Evolutionary conservation across 2,113 vertebrate genomes (phyloP), one percentile per base, ranked within the genome.

Genomic region (Campylomormyrus tamandua): DNA sequence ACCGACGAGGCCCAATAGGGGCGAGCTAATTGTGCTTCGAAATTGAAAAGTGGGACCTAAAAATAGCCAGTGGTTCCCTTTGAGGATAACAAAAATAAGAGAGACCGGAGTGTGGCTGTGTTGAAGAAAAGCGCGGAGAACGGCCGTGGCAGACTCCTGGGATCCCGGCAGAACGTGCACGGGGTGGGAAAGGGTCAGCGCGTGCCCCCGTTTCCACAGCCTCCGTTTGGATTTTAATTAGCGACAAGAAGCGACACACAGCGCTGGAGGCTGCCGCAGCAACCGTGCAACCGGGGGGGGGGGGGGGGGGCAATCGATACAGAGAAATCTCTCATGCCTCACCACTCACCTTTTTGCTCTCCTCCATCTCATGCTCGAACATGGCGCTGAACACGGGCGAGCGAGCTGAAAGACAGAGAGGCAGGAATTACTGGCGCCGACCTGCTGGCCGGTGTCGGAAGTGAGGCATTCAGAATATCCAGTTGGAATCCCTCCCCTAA

Each of bases 311-410:
- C 39, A 42, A n/a, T n/a, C 35, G 0, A 58, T 42, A 70, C 10
- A 2, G 70, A 56, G 35, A 39, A 56, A 15, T 8, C 74, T 6
- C 35, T 7, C 1, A 13, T 15, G 80, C 17, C 17, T 31, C 6
- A 48, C 35, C 3, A 90, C 96, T 94, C 93, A 99, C 98, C 97
- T 99, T 99, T 95, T 99, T 99, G 94, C 98, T 99, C 92, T 99
- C 98, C 70, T 99, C 98, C 98, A 99, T 99, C 94, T 99, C 98
- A 13, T 99, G 98, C 93, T 99, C 98, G 95, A 99, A 99, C 98
- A 99, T 99, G 94, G 98, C 98, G 45, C 98, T 99, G 95, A 99
- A 99, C 48, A 99, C 98, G 0, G 98, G 98, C 8, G 98, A 99
- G 7, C 98, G 97, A 0, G 98, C 98, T 99, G 94, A 70, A 39